Conservation (phyloP, 1,140 invertebrate genomes). For the Musca vetustissima region DNA sequence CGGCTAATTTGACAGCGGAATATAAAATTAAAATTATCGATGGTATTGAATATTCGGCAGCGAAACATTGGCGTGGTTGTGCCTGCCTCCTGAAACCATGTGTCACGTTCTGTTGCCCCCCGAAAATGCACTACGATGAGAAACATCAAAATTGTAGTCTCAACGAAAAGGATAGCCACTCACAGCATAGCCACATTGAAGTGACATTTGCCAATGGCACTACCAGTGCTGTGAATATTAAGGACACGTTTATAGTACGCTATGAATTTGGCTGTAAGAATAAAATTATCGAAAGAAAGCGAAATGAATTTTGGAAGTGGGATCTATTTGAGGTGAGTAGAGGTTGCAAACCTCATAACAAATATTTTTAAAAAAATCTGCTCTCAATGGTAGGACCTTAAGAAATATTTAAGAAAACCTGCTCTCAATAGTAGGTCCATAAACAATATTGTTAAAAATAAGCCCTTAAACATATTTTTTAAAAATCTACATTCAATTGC, state of each 20-base stretch:
- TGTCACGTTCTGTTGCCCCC: constrained; percentile 46
- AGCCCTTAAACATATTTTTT: too few relatives aligned
- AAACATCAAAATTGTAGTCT: constrained; percentile 16
- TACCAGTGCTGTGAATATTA: constrained; percentile 28
- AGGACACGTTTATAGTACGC: constrained; percentile 34
- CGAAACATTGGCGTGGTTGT: constrained; percentile 43
- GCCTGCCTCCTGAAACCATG: constrained; percentile 46
- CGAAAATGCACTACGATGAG: not conserved
- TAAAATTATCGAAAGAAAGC: constrained; percentile 20
- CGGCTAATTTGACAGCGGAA: constrained; percentile 37
- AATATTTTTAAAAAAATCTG: too few relatives aligned
- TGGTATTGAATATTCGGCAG: constrained; percentile 41
- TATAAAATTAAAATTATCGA: constrained; percentile 50
- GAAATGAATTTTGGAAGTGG: constrained; percentile 34
- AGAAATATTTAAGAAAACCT: too few relatives aligned
- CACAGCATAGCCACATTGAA: constrained; percentile 33
- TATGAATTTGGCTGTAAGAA: constrained; percentile 32
- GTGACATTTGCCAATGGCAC: constrained; percentile 32
- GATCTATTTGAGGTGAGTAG: constrained; percentile 39
- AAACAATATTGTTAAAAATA: too few relatives aligned
- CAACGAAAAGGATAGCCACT: not conserved
- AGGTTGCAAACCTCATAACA: too few relatives aligned
- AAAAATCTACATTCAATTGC: too few relatives aligned
- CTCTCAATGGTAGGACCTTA: too few relatives aligned
- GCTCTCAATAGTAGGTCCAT: too few relatives aligned